Percentiles rank a stretch among this genome's conserved stretches.
These are phyloP conservation scores for Oenanthe melanoleuca DNA, from an alignment of 2,113 vertebrate species.

Conservation along the genomic window DNA sequence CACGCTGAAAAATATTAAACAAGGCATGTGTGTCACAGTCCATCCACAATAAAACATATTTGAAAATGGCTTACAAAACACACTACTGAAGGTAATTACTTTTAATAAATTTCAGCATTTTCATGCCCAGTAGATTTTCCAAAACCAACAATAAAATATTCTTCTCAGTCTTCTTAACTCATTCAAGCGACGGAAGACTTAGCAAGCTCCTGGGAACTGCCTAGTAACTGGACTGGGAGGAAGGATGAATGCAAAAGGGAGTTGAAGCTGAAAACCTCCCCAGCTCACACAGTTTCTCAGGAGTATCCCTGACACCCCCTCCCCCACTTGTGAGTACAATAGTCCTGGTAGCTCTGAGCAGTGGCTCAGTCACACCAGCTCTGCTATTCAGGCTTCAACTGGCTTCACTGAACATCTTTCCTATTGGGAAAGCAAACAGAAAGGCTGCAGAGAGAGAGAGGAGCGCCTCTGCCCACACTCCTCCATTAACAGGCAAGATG, in stretches of 20 bases:
- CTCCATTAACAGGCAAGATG: background rate
- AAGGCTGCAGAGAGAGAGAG: background rate
- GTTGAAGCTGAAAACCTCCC: background rate
- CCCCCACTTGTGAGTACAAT: rapidly evolving
- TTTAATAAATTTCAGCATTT: background rate
- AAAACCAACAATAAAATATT: background rate
- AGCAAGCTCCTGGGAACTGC: background rate
- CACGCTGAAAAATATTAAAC: slow-evolving; percentile 74
- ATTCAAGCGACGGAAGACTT: background rate
- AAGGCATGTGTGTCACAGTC: background rate
- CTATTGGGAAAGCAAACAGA: slow-evolving; percentile 11
- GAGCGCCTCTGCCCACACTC: background rate
- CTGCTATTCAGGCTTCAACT: background rate
- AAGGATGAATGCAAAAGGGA: background rate
- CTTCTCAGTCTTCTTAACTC: background rate
- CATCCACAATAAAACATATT: background rate
- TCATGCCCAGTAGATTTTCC: background rate
- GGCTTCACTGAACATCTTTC: background rate
- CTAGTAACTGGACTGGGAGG: background rate
- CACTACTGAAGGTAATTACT: background rate
- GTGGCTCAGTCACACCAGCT: background rate
- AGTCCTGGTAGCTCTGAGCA: background rate
- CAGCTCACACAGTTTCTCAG: background rate
- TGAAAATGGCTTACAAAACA: background rate
- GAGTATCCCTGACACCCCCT: background rate